These are phyloP conservation scores for Tiliacea aurago DNA, from an alignment of 2,888 invertebrate genomes.

Conservation along the genomic window DNA sequence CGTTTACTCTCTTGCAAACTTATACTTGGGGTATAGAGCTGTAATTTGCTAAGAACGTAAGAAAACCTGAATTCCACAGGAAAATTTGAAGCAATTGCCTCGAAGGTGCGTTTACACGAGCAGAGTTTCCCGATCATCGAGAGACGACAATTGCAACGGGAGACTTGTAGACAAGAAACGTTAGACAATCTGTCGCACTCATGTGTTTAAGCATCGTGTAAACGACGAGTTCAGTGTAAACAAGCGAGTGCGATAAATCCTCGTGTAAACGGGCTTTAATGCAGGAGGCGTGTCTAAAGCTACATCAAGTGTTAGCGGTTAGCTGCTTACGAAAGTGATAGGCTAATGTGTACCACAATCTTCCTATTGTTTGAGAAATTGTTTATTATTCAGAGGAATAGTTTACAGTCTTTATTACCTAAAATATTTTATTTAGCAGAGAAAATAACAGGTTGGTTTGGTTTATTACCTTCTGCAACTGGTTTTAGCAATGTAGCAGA, in stretches of 20 bases:
- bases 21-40: too few relatives aligned
- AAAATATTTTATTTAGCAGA: neutral
- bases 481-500: neutral
- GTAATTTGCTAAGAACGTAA: neutral
- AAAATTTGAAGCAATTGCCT: neutral
- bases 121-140: neutral
- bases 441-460: neutral
- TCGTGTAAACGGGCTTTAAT: conserved; percentile 58
- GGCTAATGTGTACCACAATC: conserved; percentile 41
- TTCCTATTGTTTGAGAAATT: conserved; percentile 25
- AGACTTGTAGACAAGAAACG: neutral
- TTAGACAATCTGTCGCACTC: neutral
- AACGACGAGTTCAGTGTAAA: conserved; percentile 1
- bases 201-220: neutral
- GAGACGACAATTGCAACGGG: rapidly evolving
- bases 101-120: neutral
- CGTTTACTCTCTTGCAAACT: too few relatives aligned
- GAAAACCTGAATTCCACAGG: neutral
- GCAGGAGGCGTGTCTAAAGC: conserved; percentile 74
- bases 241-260: conserved; percentile 4
- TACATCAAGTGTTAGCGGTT: conserved; percentile 49
- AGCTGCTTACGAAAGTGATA: conserved; percentile 36
- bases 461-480: neutral
- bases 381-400: neutral
- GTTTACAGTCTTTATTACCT: neutral